Base-by-base conservation (phyloP, 2,797 vertebrate genomes). In the Spinus olivaceus region DNA sequence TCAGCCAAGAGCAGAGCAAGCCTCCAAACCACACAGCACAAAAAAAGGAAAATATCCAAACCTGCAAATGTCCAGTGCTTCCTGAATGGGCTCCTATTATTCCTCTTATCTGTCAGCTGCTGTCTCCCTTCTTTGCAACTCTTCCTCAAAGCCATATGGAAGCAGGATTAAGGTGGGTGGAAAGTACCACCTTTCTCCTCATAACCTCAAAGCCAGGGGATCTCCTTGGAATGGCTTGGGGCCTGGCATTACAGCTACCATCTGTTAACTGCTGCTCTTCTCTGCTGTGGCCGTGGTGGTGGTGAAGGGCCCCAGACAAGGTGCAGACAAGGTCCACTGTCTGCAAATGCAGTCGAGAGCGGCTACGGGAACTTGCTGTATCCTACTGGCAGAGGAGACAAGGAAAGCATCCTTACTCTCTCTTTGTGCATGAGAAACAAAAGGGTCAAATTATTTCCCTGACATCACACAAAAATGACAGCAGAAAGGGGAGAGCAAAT, bases 131-230 rank as follows among this genome's bases (percentile, higher is more conserved):
- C 49, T 80, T 70, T 85, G 41, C 32, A 82, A 56, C 41, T 51
- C 44, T 94, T 94, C 49, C 63, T 63, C 49, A 88, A 90, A 90
- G 81, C 92, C 90, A 92, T 93, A 94, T 94, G 94, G 92, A 81
- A 50, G 44, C 51, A 70, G 88, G 91, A 94, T 94, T 92, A 79
- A 95, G 90, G 86, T 95, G 93, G 83, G 86, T 90, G 92, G 90
- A 93, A 96, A 95, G 44, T 80, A 79, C 30, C 59, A 86, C 93
- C 80, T 96, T 95, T 95, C 88, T 95, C 88, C 70, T 90, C 50
- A 14, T 93, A 77, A 88, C 90, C 82, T 86, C 66, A 90, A 86
- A 90, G 90, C 90, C 0, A 0, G 70, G 60, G 80, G 47, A 93
- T 96, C 78, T 95, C 41, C 74, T 77, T 0, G 2, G 91, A 67